phyloP scores from a whole-genome alignment of 2,888 invertebrate genomes.

The Pachymerium ferrugineum region DNA sequence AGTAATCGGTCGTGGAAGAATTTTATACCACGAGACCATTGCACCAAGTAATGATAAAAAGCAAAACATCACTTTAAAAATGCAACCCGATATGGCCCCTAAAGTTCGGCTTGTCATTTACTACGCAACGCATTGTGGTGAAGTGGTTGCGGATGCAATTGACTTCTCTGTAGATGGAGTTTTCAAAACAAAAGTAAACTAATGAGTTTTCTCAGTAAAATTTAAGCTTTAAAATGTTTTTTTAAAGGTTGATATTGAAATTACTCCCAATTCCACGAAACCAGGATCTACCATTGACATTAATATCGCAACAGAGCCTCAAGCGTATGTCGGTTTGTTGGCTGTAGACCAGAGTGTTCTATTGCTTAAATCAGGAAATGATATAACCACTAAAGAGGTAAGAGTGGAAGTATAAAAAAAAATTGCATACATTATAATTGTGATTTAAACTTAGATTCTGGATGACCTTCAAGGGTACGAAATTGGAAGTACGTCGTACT shows the following conservation, averaged over 20 bases:
- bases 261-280: conserved; percentile 41
- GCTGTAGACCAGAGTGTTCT: conserved; percentile 53
- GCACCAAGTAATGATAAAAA: conserved; percentile 40
- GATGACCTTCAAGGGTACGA: conserved; percentile 38
- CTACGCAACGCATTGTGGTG: conserved; percentile 46
- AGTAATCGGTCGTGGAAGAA: conserved; percentile 44
- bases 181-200: conserved; percentile 43
- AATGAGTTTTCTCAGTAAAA: not conserved
- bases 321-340: conserved; percentile 49
- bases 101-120: conserved; percentile 46
- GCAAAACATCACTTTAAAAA: conserved; percentile 43
- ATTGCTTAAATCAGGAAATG: conserved; percentile 51
- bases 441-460: conserved; percentile 34
- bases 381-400: conserved; percentile 49
- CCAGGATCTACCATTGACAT: conserved; percentile 46
- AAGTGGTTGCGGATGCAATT: conserved; percentile 51
- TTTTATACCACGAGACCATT: conserved; percentile 42
- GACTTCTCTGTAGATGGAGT: conserved; percentile 50
- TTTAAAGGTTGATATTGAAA: conserved; percentile 42
- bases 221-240: not conserved
- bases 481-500: conserved; percentile 21
- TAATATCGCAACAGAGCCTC: conserved; percentile 48
- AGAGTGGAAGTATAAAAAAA: conserved; percentile 3
- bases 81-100: conserved; percentile 47
- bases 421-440: not conserved